These are phyloP conservation scores for Anthonomus grandis DNA, from an alignment of 1,140 invertebrate genomes.

Conservation along the genomic window DNA sequence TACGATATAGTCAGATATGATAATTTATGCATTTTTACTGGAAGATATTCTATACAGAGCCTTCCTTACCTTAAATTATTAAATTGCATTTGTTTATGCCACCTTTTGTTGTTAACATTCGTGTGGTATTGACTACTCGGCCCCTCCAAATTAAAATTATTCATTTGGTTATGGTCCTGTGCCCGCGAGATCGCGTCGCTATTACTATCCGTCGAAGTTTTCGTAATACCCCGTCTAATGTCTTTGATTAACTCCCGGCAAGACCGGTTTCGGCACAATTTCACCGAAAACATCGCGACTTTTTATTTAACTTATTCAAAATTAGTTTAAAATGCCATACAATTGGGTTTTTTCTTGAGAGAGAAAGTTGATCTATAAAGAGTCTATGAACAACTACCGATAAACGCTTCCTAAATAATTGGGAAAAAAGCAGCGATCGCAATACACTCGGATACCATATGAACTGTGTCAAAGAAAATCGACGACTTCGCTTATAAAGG, in stretches of 20 bases:
- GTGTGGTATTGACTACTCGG: too few relatives aligned
- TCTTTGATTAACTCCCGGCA: conserved; percentile 43
- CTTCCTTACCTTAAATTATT: conserved; percentile 43
- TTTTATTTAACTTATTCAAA: neutral
- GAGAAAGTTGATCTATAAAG: neutral
- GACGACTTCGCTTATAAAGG: conserved; percentile 28
- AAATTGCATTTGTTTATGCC: conserved; percentile 39
- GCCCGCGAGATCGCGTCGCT: conserved; percentile 55
- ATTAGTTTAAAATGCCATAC: neutral
- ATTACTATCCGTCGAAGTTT: conserved; percentile 56
- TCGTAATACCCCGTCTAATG: conserved; percentile 54
- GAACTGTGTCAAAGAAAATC: conserved; percentile 11
- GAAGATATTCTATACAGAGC: too few relatives aligned
- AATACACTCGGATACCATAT: neutral
- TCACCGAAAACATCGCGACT: conserved; percentile 51
- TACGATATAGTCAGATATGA: too few relatives aligned
- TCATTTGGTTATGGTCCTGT: too few relatives aligned
- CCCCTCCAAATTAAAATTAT: conserved; percentile 2
- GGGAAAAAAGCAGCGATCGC: neutral
- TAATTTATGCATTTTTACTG: too few relatives aligned
- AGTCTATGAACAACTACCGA: neutral
- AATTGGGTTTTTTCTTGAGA: too few relatives aligned
- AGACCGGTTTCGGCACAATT: conserved; percentile 49
- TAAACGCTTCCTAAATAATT: neutral
- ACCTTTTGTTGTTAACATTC: conserved; percentile 41